Conservation (phyloP, 2,888 invertebrate genomes). For the Chalcosyrphus nemorum region DNA sequence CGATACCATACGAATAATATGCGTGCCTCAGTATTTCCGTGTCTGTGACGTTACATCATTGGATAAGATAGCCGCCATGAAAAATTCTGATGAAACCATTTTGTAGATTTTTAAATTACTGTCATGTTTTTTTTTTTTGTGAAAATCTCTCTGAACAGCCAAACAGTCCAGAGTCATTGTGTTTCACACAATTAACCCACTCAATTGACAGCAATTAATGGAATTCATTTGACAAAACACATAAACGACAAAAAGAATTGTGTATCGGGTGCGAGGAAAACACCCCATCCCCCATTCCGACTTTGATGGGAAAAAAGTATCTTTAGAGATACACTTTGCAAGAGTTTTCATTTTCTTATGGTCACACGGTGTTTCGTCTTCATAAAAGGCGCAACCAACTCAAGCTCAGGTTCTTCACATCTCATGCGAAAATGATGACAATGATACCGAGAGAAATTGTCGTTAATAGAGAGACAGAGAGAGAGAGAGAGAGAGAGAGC, state of each 20-base stretch:
- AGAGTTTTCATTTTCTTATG: slow-evolving; percentile 25
- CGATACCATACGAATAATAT: background rate
- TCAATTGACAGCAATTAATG: slow-evolving; percentile 75
- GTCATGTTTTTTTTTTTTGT: slow-evolving; percentile 39
- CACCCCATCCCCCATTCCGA: background rate
- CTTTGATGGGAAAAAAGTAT: slow-evolving; percentile 34
- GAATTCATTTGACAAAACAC: slow-evolving; percentile 66
- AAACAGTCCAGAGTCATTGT: slow-evolving; percentile 48
- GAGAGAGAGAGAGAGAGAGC: slow-evolving; percentile 31
- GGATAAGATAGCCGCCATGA: background rate
- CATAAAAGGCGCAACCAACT: slow-evolving; percentile 23
- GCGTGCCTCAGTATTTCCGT: background rate
- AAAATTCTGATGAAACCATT: slow-evolving; percentile 33
- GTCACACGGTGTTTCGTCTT: slow-evolving; percentile 55
- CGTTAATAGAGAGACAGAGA: slow-evolving; percentile 46
- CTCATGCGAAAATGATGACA: slow-evolving; percentile 33
- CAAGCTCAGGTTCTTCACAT: slow-evolving; percentile 58
- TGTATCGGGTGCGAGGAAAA: slow-evolving; percentile 33
- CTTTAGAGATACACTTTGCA: slow-evolving; percentile 21
- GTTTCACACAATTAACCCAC: slow-evolving; percentile 75
- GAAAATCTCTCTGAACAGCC: slow-evolving; percentile 41
- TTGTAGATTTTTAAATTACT: slow-evolving; percentile 25
- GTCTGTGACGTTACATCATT: slow-evolving; percentile 11
- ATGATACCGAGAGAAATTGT: slow-evolving; percentile 61
- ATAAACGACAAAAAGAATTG: slow-evolving; percentile 31